Evolutionary conservation across 2,797 vertebrate species (phyloP), one percentile per base, ranked within the genome.

Genomic region (Acanthurus lineatus): DNA sequence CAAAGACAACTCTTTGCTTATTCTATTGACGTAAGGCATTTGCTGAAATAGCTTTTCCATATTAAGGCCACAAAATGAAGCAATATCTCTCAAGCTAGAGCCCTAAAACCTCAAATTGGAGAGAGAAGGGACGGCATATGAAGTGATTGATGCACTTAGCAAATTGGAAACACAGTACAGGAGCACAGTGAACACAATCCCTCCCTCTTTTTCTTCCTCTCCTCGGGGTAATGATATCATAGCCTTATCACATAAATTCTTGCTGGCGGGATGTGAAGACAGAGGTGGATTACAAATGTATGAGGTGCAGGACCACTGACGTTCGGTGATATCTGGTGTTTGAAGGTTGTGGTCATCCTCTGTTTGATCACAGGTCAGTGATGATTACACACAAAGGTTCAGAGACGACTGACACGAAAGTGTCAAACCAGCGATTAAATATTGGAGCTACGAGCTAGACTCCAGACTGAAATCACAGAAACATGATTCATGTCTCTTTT

Each of bases 121-220:
- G 51, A 22, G 32, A 49, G 6, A 20, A 73, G 48, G 52, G 20
- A 69, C 17, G 53, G 56, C 42, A 48, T 77, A 86, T 73, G 53
- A 82, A 80, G 81, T 77, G 89, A 91, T 69, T 72, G 68, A 89
- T 91, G 85, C 91, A 85, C 81, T 90, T 71, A 87, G 83, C 48
- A 70, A 58, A 89, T 87, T 84, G 85, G 77, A 70, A 85, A 85
- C 86, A 71, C n/a, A 38, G 64, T 14, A 20, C 63, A 76, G 83
- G 77, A 78, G 82, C 65, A 73, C 40, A 8, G 8, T 10, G 40
- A 10, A 72, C 25, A 19, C 5, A 9, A 52, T 40, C 38, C 7
- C 57, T 51, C 20, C 38, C 45, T 52, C 20, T 56, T 3, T 11
- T n/a, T 20, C 60, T 65, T n/a, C 0, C 40, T 20, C 16, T 60